A percentile compares a stretch with the other conserved stretches of the same genome.
Conservation (phyloP, 2,113 vertebrate genomes). For the Carlito syrichta region DNA sequence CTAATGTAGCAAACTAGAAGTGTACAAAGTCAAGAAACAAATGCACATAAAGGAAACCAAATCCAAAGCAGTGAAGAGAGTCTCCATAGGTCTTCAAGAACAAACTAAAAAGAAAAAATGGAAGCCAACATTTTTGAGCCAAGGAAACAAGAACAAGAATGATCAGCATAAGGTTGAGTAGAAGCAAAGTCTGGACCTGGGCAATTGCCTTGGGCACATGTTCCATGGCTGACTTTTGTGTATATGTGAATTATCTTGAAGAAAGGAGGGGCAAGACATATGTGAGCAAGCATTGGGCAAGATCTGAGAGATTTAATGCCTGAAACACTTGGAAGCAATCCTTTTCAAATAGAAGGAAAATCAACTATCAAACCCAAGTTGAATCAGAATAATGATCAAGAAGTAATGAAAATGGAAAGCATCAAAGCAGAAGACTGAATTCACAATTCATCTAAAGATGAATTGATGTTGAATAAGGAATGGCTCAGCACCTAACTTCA, state of each 20-base stretch:
- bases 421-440: neutral
- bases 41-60: neutral
- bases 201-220: neutral
- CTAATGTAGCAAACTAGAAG: neutral
- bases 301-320: neutral
- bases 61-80: neutral
- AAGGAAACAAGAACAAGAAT: neutral
- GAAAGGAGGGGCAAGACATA: neutral
- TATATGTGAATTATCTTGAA: neutral
- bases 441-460: neutral
- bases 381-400: neutral
- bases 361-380: neutral
- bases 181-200: neutral
- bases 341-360: neutral
- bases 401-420: slow-evolving; percentile 14
- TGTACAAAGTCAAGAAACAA: neutral
- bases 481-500: neutral
- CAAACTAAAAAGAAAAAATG: neutral
- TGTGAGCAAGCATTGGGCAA: neutral
- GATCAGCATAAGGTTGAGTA: neutral
- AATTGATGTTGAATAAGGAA: neutral
- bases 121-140: neutral
- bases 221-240: neutral
- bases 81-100: neutral
- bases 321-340: neutral